Evolutionary conservation across 2,797 vertebrate species (phyloP), one percentile per base, ranked within the genome.

Genomic region (Huso huso): DNA sequence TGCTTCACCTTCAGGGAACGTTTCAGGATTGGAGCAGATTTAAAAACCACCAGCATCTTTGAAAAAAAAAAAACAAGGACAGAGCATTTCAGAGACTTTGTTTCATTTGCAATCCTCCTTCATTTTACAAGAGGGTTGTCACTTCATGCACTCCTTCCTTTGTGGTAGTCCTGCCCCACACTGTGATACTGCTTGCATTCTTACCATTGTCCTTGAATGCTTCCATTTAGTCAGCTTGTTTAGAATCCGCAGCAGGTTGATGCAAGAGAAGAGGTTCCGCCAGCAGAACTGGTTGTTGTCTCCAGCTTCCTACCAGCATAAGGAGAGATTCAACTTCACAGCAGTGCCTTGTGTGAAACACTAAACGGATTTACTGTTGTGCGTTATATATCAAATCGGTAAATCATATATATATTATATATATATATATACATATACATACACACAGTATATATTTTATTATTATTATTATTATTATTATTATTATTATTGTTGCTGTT

Each of bases 151-250:
- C 55, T 12, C 6, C 11, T 58, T 7, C 11, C 12, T 58, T 53
- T 53, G 51, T 9, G 51, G 51, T 8, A 12, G 51, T 49, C 37
- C 13, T 48, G 13, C 60, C 13, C 6, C 60, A 9, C 51, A 60
- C 2, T n/a, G 23, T 49, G 62, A 15, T n/a, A 50, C 11, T 64
- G 48, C 23, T 49, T 53, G 7, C 10, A 66, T 1, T 59, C 90
- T 86, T 70, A 96, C 96, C 95, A 98, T 98, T 0, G 95, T 98
- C 80, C 96, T 90, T 0, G 96, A 98, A 84, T 98, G 96, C 52
- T 98, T 98, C 96, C 96, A 98, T 76, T 98, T 98, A 77, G 95
- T 98, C 76, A 98, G 86, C 76, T 98, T 98, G 83, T 97, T 98
- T 52, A 98, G 91, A 73, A 94, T 89, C 79, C 95, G 87, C 72